These are phyloP conservation scores for Tragelaphus scriptus DNA, from an alignment of 2,113 vertebrate species.

Conservation along the genomic window DNA sequence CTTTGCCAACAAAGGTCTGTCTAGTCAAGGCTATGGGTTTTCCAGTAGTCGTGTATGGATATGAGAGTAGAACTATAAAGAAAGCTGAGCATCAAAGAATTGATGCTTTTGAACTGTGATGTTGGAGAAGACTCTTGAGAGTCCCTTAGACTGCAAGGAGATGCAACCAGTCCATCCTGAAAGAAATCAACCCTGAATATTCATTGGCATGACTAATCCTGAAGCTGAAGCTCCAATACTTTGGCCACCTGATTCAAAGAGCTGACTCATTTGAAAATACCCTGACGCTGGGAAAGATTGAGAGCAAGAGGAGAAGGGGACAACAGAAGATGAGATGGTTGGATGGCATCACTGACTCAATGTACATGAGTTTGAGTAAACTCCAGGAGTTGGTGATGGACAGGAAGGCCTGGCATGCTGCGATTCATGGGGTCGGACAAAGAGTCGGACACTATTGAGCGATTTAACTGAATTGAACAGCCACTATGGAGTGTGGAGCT, in stretches of 20 bases:
- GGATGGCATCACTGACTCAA: not conserved
- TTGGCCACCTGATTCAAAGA: not conserved
- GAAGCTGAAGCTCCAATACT: not conserved
- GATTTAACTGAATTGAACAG: not conserved
- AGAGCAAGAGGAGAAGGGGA: not conserved
- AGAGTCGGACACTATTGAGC: accelerated
- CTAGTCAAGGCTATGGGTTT: not conserved
- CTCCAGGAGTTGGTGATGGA: not conserved
- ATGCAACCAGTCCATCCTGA: not conserved
- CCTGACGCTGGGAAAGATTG: not conserved
- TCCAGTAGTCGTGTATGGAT: accelerated
- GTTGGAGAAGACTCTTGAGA: not conserved
- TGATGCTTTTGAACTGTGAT: not conserved
- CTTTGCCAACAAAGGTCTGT: not conserved
- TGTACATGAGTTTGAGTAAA: not conserved
- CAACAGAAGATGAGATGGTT: too few relatives aligned
- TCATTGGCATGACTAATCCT: not conserved
- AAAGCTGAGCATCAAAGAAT: not conserved
- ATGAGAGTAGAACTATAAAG: accelerated
- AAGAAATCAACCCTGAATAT: not conserved
- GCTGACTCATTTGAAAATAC: not conserved
- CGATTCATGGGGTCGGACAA: not conserved
- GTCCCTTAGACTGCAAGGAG: not conserved
- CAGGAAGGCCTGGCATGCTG: not conserved
- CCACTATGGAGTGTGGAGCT: not conserved